phyloP scores from a whole-genome alignment of 2,797 vertebrate genomes.

The Ptychadena robeensis region DNA sequence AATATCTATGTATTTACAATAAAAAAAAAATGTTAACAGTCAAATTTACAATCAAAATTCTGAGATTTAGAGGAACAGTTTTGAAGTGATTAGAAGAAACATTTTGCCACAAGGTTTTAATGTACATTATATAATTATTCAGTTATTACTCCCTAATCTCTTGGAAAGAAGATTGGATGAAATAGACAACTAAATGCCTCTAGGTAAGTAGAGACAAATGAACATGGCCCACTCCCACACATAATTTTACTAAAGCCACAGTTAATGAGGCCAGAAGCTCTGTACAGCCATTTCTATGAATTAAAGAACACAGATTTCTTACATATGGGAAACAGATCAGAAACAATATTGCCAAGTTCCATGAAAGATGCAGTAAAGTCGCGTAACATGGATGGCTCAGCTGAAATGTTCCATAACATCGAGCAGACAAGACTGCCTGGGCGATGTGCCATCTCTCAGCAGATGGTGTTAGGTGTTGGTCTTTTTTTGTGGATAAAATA shows the following conservation, averaged over 20 bases:
- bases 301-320: neutral
- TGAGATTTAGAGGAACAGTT: neutral
- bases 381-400: conserved; percentile 6
- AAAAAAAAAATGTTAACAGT: too few species aligned
- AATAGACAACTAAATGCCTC: neutral
- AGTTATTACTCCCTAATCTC: neutral
- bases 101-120: neutral
- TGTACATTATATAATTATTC: neutral
- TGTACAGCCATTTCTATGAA: neutral
- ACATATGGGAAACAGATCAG: neutral
- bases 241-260: neutral
- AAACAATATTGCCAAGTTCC: neutral
- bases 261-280: neutral
- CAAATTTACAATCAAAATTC: too few species aligned
- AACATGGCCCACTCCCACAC: neutral
- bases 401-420: neutral
- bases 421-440: neutral
- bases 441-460: conserved; percentile 24
- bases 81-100: too few species aligned
- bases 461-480: conserved; percentile 18
- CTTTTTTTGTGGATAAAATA: neutral
- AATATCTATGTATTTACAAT: too few species aligned
- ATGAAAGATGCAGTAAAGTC: neutral
- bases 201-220: neutral
- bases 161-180: neutral